phyloP scores from a whole-genome alignment of 2,888 invertebrate species.

The Tenodera sinensis region DNA sequence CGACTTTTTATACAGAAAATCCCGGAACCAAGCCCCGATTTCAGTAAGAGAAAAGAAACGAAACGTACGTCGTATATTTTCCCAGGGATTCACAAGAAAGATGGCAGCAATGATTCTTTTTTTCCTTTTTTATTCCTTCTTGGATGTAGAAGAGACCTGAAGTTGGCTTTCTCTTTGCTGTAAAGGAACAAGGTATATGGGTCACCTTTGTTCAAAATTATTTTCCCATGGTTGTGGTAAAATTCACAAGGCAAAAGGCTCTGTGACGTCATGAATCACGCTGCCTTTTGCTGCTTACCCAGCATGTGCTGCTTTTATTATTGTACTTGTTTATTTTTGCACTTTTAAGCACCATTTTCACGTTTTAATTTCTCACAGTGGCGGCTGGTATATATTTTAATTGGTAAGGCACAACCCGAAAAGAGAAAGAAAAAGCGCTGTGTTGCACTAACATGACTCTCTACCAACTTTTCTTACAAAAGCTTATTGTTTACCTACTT shows the following conservation, averaged over 20 bases:
- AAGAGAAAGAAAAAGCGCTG: too few relatives aligned
- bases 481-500: too few relatives aligned
- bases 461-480: too few relatives aligned
- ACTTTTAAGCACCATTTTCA: too few relatives aligned
- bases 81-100: slow-evolving; percentile 25
- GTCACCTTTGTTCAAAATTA: neutral
- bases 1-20: slow-evolving; percentile 3
- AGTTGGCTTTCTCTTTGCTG: neutral
- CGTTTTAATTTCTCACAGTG: too few relatives aligned
- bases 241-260: neutral
- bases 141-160: neutral
- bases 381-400: too few relatives aligned
- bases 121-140: neutral
- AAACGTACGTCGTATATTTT: slow-evolving; percentile 24
- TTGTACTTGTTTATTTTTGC: too few relatives aligned
- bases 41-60: slow-evolving; percentile 8
- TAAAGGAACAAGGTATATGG: neutral
- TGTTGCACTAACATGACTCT: too few relatives aligned
- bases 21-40: slow-evolving; percentile 10
- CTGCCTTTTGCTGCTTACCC: neutral
- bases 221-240: neutral
- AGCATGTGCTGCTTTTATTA: too few relatives aligned
- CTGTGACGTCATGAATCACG: neutral
- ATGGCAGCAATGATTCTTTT: slow-evolving; percentile 27
- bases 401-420: too few relatives aligned